phyloP scores from a whole-genome alignment of 2,888 invertebrate species.

The Cephus rjabovi region DNA sequence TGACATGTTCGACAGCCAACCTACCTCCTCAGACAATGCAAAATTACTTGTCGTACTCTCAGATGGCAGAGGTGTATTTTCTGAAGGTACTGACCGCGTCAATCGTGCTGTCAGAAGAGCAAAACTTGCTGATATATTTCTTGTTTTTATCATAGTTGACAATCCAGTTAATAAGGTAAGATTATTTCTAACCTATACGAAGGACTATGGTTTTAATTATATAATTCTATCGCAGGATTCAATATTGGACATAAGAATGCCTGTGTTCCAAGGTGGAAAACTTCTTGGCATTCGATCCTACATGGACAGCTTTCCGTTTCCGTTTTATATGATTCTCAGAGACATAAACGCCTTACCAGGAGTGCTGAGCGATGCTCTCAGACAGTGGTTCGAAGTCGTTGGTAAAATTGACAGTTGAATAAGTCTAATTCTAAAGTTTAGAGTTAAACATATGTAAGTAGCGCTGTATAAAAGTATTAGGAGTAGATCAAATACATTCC shows the following conservation, averaged over 20 bases:
- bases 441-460: not conserved
- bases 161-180: constrained; percentile 89
- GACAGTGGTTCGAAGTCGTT: constrained; percentile 99
- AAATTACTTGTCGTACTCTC: constrained; percentile 93
- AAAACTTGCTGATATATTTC: constrained; percentile 85
- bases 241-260: constrained; percentile 88
- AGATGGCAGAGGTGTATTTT: constrained; percentile 94
- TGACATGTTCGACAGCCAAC: constrained; percentile 72
- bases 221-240: constrained; percentile 77
- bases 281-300: constrained; percentile 80
- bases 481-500: not conserved
- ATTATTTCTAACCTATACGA: constrained; percentile 2
- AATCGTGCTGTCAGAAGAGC: constrained; percentile 84
- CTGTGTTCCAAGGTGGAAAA: constrained; percentile 75
- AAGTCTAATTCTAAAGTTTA: not conserved
- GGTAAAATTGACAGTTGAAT: constrained; percentile 69
- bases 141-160: constrained; percentile 96
- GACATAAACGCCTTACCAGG: constrained; percentile 89
- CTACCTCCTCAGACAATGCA: constrained; percentile 74
- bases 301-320: constrained; percentile 97
- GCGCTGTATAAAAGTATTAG: not conserved
- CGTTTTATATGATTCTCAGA: constrained; percentile 94
- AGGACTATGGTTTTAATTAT: constrained; percentile 14
- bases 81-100: constrained; percentile 85
- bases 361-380: constrained; percentile 93